Percentiles rank a stretch among this genome's conserved stretches.
These are phyloP conservation scores for Lycopodina hypogea DNA, from an alignment of 37 sponge, comb jelly and placozoan genomes.

Conservation along the genomic window DNA sequence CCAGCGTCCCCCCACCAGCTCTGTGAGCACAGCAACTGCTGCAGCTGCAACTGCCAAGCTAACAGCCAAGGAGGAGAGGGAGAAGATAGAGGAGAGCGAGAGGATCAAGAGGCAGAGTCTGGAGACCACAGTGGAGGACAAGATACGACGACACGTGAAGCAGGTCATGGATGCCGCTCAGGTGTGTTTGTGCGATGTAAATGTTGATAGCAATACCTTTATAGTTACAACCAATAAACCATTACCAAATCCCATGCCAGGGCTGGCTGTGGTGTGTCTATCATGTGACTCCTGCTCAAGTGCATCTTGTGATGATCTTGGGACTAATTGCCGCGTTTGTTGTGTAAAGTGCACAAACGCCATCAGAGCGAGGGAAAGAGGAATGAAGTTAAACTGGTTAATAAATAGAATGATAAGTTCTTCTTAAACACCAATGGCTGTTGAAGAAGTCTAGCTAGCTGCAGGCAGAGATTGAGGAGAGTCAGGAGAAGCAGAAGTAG, in stretches of 20 bases:
- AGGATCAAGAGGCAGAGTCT: constrained; percentile 67
- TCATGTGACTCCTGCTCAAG: too few relatives aligned
- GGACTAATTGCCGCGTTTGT: too few relatives aligned
- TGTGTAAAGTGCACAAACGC: too few relatives aligned
- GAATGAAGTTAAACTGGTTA: too few relatives aligned
- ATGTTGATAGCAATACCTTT: too few relatives aligned
- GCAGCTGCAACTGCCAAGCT: constrained; percentile 8
- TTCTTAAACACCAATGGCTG: too few relatives aligned
- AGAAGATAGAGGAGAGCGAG: constrained; percentile 37
- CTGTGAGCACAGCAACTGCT: constrained; percentile 2
- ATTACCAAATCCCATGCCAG: background rate
- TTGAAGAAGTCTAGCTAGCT: too few relatives aligned
- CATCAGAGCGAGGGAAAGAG: too few relatives aligned
- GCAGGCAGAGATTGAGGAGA: too few relatives aligned
- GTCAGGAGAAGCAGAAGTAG: too few relatives aligned
- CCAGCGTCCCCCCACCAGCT: background rate
- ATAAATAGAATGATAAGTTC: too few relatives aligned
- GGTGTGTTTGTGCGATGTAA: constrained; percentile 17
- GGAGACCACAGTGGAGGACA: constrained; percentile 78
- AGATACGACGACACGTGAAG: constrained; percentile 71
- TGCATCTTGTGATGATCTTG: too few relatives aligned
- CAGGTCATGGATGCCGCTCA: constrained; percentile 62
- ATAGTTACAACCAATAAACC: background rate
- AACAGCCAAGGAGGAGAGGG: constrained; percentile 55
- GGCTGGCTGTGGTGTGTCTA: background rate